Evolutionary conservation across 2,888 invertebrate species (phyloP), one percentile per base, ranked within the genome.

Genomic region (Cataglyphis rosenhaueri): DNA sequence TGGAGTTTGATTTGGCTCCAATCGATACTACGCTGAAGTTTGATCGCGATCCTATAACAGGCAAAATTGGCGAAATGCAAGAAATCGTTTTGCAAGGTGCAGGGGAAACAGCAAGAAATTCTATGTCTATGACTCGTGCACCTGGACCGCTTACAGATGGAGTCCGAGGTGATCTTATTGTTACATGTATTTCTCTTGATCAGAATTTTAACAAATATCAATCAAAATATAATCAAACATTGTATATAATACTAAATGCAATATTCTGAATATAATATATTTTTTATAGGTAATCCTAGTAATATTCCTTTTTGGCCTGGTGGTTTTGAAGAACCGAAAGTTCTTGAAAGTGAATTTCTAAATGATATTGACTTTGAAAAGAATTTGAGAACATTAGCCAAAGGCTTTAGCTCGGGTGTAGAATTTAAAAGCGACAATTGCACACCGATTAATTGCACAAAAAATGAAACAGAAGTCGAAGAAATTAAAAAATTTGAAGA

Each of bases 281-380:
- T 35, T 25, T 41, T 6, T 3, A 4, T 29, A 94, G 94, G 94
- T 41, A 97, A 96, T 74, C 96, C 97, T 0, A 97, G 96, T 83
- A 98, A 97, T 93, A 97, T 96, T 92, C 98, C 98, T 0, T 99
- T 99, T 93, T 96, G 98, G 96, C 98, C 98, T 0, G 98, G 98
- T 66, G 97, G 98, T 2, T 97, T 98, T 93, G 95, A 95, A 32
- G 94, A 95, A 85, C 95, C 95, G 44, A 95, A 96, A 68, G 95
- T 96, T 0, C 87, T 88, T 38, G 84, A 90, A 38, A 86, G 85
- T 78, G 68, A 88, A 10, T 62, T 81, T 3, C 64, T 87, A 9
- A 84, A 90, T 29, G 89, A 91, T n/a, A 81, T 94, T 3, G 93
- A 94, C 74, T 94, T 94, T 85, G 93, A 93, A 81, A 91, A 91